Evolutionary conservation across 2,113 vertebrate genomes (phyloP).

Genomic region (Istiophorus platypterus): DNA sequence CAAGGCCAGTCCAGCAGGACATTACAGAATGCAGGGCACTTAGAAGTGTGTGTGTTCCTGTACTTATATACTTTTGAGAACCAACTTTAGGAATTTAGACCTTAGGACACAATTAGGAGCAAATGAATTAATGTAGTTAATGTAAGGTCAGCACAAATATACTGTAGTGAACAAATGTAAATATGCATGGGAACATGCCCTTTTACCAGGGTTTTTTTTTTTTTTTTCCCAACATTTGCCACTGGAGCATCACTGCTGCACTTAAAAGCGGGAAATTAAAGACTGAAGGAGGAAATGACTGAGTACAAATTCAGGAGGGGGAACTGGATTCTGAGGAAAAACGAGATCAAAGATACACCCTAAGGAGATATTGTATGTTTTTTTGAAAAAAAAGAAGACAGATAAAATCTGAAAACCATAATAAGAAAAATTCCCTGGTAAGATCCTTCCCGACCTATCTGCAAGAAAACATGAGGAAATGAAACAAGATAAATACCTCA

Average conservation of each 20-base stretch:
- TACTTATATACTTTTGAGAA: neutral
- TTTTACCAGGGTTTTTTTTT: conserved; percentile 37
- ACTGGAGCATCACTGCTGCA: neutral
- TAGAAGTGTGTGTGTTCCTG: conserved; percentile 5
- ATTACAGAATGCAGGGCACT: conserved; percentile 16
- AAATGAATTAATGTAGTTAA: neutral
- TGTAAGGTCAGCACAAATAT: neutral
- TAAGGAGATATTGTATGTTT: neutral
- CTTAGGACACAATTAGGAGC: neutral
- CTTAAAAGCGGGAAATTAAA: conserved; percentile 55
- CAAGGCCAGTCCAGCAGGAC: conserved; percentile 44
- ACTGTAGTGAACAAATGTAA: neutral
- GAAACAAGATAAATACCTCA: neutral
- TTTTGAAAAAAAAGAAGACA: neutral
- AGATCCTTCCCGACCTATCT: neutral
- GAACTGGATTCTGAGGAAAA: conserved; percentile 35
- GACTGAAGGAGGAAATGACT: conserved; percentile 59
- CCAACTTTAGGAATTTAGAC: neutral
- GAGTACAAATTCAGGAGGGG: neutral
- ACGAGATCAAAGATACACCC: neutral
- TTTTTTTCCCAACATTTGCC: conserved; percentile 6
- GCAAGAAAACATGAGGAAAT: neutral
- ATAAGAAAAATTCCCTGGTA: neutral
- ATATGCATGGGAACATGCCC: neutral
- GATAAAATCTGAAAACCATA: neutral